Percentiles rank a stretch among this genome's conserved stretches.
Evolutionary conservation across 2,113 vertebrate species (phyloP).

Genomic region (Pogonocichla stellata): DNA sequence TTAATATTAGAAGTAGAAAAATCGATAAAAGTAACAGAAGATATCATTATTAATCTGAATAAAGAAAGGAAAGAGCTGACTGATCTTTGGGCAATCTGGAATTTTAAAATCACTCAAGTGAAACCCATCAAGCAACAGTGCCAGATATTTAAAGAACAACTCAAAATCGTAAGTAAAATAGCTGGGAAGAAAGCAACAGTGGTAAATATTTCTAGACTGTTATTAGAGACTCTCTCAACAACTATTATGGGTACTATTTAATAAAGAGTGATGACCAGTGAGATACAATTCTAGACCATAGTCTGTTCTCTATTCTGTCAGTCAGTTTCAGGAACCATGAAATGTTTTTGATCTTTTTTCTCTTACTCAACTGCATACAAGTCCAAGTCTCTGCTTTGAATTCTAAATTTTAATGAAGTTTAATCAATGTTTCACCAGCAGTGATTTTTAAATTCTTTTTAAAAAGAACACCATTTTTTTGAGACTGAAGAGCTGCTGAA

Average conservation of each 20-base stretch:
- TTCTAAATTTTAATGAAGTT: background rate
- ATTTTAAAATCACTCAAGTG: slow-evolving; percentile 70
- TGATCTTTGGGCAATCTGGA: slow-evolving; percentile 74
- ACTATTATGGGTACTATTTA: background rate
- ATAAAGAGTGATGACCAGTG: background rate
- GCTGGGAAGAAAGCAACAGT: background rate
- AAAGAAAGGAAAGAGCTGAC: slow-evolving; percentile 75
- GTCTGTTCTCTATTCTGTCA: background rate
- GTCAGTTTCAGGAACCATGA: background rate
- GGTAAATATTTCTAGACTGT: background rate
- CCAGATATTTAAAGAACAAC: slow-evolving; percentile 80
- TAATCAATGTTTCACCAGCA: background rate
- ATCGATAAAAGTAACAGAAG: slow-evolving; percentile 63
- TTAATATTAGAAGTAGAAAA: slow-evolving; percentile 72
- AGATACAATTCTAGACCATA: background rate
- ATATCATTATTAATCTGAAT: slow-evolving; percentile 66
- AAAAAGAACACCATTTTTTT: background rate
- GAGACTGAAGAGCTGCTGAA: background rate
- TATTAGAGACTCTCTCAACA: background rate
- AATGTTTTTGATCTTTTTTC: background rate
- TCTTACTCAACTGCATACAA: background rate
- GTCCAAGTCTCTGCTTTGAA: background rate
- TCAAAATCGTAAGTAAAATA: slow-evolving; percentile 75
- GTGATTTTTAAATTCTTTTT: background rate
- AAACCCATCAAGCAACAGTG: slow-evolving; percentile 77